Conservation (phyloP, 2,888 invertebrate genomes). For the Chaetogeoica ovagalla region DNA sequence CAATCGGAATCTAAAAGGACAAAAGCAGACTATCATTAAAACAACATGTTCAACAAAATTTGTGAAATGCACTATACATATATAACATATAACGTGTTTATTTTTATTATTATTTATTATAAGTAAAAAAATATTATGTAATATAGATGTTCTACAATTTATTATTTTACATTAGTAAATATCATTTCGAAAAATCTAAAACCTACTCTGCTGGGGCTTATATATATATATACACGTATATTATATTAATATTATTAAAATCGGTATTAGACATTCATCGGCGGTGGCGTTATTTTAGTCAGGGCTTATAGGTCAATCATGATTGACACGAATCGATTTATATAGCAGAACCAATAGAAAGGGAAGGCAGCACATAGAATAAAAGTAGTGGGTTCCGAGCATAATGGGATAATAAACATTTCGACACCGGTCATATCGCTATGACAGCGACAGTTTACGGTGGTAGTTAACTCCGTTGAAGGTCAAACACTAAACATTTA, state of each 20-base stretch:
- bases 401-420: slow-evolving; percentile 50
- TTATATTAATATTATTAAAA: background rate
- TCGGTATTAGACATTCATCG: background rate
- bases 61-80: no score
- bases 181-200: no score
- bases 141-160: no score
- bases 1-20: no score
- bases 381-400: slow-evolving; percentile 20
- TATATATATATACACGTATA: no score
- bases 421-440: slow-evolving; percentile 32
- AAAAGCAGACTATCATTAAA: no score
- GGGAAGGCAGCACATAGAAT: slow-evolving; percentile 13
- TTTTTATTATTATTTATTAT: no score
- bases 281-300: slow-evolving; percentile 22
- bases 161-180: no score
- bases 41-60: no score
- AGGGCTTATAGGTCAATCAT: slow-evolving; percentile 48
- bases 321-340: slow-evolving; percentile 51
- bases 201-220: no score
- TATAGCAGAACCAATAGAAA: slow-evolving; percentile 1
- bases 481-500: slow-evolving; percentile 21
- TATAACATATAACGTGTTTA: no score
- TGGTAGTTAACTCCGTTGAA: slow-evolving; percentile 32
- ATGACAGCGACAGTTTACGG: slow-evolving; percentile 45
- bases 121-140: no score